Evolutionary conservation across 2,888 invertebrate genomes (phyloP).

Genomic region (Volucella zonaria): DNA sequence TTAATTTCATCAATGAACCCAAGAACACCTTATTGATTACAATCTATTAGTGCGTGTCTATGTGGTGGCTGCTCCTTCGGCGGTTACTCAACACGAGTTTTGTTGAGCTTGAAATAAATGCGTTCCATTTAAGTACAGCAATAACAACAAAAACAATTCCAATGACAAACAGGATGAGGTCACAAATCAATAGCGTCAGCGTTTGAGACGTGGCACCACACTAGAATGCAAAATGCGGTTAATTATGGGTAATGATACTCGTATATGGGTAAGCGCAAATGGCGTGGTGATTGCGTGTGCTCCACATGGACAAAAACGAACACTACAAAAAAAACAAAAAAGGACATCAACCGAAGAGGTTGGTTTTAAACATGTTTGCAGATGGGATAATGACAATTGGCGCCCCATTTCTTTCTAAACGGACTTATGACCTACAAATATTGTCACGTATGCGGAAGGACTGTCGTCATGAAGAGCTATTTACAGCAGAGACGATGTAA

Average conservation of each 20-base stretch:
- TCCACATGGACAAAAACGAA: no score
- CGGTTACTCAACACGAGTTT: not conserved
- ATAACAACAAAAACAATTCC: not conserved
- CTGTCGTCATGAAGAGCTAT: no score
- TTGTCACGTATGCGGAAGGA: not conserved
- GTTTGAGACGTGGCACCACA: constrained; percentile 12
- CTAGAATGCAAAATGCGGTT: constrained; percentile 59
- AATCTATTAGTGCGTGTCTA: constrained; percentile 63
- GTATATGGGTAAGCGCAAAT: constrained; percentile 26
- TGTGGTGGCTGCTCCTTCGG: constrained; percentile 31
- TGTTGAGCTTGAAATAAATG: constrained; percentile 43
- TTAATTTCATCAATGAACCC: constrained; percentile 71
- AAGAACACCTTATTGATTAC: constrained; percentile 73
- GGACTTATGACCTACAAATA: not conserved
- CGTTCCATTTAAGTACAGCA: constrained; percentile 45
- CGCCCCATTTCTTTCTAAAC: not conserved
- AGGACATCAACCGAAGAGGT: not conserved
- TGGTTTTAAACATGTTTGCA: constrained; percentile 4
- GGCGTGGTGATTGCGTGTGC: constrained; percentile 17
- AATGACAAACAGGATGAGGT: constrained; percentile 18
- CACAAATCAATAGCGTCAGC: constrained; percentile 56
- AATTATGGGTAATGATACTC: constrained; percentile 59
- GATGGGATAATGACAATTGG: constrained; percentile 1
- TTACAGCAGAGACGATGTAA: no score
- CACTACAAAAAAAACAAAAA: not conserved